Base-by-base conservation (phyloP, 2,888 invertebrate species). In the Empis livida region DNA sequence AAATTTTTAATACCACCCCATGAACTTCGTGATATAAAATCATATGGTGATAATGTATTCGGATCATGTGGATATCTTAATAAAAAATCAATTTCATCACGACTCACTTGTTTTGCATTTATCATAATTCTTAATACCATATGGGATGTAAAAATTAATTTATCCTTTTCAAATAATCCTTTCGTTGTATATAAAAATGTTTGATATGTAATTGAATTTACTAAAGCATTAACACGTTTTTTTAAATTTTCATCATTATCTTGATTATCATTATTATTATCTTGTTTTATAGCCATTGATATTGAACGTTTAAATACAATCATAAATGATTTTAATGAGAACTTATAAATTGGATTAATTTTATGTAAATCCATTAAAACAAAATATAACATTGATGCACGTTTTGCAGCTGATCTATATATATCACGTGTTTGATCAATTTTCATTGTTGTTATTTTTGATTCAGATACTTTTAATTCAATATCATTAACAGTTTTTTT, bases 271-370 rank as follows among this genome's bases (percentile, higher is more conserved):
- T 27, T 27, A 27, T 27, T 8, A 8, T 27, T 27, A 27, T 27
- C 5, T 8, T 27, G 4, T 27, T 27, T 2, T 30, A 0, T 78
- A 0, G 93, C 85, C 44, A 73, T 71, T 23, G 75, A 73, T 43
- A 95, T 79, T 2, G 94, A 91, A 51, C 88, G 86, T 56, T 84
- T 84, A 67, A 95, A 95, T 6, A 94, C 94, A 2, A 85, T 82
- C 65, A 85, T 90, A 71, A 94, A 95, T 0, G 94, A 90, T 68
- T 95, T 95, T 46, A 96, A 70, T 0, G 94, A 95, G 71, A 95
- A 96, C 65, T 94, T 92, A 64, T 96, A 96, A 62, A 96, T 89
- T 37, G 89, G 89, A 68, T 94, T 93, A 57, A 96, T 94, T 65
- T 88, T 88, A 70, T 82, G 78, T 42, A 96, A 70, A 61, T 95